Conservation (phyloP, 2,113 vertebrate genomes). For the Sphyrna mokarran region DNA sequence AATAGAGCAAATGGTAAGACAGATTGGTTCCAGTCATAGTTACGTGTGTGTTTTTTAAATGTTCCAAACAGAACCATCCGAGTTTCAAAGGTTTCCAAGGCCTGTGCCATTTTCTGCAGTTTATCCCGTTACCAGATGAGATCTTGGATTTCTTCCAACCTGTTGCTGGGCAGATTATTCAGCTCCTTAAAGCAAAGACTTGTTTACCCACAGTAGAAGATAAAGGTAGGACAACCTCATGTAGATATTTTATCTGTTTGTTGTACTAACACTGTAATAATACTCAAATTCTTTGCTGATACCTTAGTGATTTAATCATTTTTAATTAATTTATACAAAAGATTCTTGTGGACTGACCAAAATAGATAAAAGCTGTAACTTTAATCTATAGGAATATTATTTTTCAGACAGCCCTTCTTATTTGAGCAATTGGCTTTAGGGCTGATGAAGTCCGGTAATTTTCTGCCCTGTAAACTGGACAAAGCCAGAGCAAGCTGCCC, state of each 20-base stretch:
- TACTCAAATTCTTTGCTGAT: neutral
- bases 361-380: neutral
- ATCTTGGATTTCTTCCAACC: constrained; percentile 69
- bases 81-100: constrained; percentile 58
- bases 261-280: neutral
- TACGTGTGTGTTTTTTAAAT: neutral
- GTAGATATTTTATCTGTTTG: neutral
- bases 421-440: neutral
- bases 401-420: neutral
- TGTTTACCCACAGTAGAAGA: constrained; percentile 56
- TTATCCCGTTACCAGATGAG: constrained; percentile 62
- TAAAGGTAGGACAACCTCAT: constrained; percentile 40
- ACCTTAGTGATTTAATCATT: neutral
- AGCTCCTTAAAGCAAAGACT: constrained; percentile 59
- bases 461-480: neutral
- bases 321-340: neutral
- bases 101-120: constrained; percentile 59
- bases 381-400: neutral
- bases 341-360: neutral
- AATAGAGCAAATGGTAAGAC: neutral
- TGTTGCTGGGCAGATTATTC: constrained; percentile 63
- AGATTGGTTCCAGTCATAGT: neutral
- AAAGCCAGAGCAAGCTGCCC: neutral
- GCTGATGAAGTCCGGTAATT: neutral
- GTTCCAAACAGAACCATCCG: constrained; percentile 53